phyloP scores from a whole-genome alignment of 1,140 invertebrate genomes.

The Philopotamus ludificatus region DNA sequence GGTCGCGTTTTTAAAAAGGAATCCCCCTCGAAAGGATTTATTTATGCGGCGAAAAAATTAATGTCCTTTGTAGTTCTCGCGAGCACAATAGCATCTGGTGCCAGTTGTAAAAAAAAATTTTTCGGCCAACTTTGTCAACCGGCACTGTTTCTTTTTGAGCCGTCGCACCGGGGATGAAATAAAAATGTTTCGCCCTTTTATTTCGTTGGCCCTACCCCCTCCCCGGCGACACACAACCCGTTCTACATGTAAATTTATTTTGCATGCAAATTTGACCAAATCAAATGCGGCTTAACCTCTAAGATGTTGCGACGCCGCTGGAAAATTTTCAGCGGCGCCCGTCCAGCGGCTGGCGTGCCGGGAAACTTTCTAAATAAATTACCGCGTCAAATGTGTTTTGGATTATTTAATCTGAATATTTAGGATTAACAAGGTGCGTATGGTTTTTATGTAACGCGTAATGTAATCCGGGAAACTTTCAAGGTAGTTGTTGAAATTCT shows the following conservation, averaged over 20 bases:
- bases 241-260: conserved; percentile 23
- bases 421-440: too few species aligned
- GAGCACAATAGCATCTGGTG: conserved; percentile 32
- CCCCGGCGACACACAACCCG: background rate
- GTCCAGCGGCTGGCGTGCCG: too few species aligned
- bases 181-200: conserved; percentile 3
- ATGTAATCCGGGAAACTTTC: too few species aligned
- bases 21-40: conserved; percentile 26
- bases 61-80: conserved; percentile 30
- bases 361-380: too few species aligned
- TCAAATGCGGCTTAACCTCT: conserved; percentile 24
- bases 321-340: too few species aligned
- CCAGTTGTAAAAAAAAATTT: conserved; percentile 34
- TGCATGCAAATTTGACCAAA: conserved; percentile 24
- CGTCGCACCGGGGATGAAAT: conserved; percentile 3
- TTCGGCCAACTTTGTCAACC: conserved; percentile 19
- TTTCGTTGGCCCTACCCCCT: background rate
- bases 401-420: too few species aligned
- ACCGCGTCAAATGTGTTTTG: too few species aligned
- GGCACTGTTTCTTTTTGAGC: background rate
- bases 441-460: too few species aligned
- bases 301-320: conserved; percentile 11
- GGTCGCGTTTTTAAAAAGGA: conserved; percentile 21
- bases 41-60: conserved; percentile 33
- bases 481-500: too few species aligned